Percentiles rank a stretch among this genome's conserved stretches.
phyloP scores from a whole-genome alignment of 2,797 vertebrate genomes.

The Danio tinwini region DNA sequence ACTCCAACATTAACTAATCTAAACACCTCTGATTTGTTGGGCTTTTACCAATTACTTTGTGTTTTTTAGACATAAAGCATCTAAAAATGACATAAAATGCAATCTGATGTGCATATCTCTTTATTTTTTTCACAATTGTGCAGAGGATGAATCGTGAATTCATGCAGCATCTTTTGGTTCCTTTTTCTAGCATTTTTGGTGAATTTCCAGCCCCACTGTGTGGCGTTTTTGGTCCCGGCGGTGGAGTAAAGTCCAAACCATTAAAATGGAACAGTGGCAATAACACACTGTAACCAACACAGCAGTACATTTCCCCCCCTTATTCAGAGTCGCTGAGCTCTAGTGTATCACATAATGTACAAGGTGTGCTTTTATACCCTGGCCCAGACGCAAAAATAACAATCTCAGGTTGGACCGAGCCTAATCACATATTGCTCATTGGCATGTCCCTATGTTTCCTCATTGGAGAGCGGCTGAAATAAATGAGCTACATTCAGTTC shows the following conservation, averaged over 20 bases:
- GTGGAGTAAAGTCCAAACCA: constrained; percentile 6
- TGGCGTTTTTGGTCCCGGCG: constrained; percentile 1
- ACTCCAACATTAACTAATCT: no score
- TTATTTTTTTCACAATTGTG: no score
- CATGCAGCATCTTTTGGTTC: no score
- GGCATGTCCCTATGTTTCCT: constrained; percentile 54
- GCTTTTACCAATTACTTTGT: no score
- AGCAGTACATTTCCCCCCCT: constrained; percentile 45
- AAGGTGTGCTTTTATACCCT: constrained; percentile 56
- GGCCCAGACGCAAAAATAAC: constrained; percentile 58
- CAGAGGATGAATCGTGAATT: no score
- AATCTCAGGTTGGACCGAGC: constrained; percentile 54
- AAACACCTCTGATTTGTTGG: no score
- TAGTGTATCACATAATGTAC: constrained; percentile 57
- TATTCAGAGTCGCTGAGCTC: constrained; percentile 47
- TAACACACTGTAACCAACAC: constrained; percentile 53
- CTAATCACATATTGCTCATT: constrained; percentile 59
- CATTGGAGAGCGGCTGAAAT: constrained; percentile 53
- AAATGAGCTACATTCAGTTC: constrained; percentile 48
- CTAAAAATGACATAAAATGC: no score
- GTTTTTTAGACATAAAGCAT: no score
- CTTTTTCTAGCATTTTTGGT: not conserved
- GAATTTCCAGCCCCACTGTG: constrained; percentile 9
- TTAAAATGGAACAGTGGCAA: constrained; percentile 46
- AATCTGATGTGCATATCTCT: no score